Evolutionary conservation across 2,797 vertebrate species (phyloP), one percentile per base, ranked within the genome.

Genomic region (Helicolenus hilgendorfi): DNA sequence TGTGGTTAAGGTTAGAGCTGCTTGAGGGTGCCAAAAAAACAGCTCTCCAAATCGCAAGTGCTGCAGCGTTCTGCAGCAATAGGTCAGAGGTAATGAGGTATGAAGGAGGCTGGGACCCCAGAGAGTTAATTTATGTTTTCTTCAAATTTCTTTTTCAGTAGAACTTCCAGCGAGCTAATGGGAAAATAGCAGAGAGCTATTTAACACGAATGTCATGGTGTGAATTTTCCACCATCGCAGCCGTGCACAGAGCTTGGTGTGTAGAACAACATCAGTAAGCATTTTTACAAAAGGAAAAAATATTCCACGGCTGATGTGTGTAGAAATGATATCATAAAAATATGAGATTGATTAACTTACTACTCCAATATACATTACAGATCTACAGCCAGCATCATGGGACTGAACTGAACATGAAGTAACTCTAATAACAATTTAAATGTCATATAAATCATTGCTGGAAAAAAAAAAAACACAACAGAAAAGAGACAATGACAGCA

Each of bases 31-130:
- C 14, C 18, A 56, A 38, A 67, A 67, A 71, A 60, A 29, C 1
- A 36, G 18, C 38, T 67, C 53, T 78, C 18, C 20, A 45, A 49
- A 67, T 79, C 22, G 36, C 3, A 80, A 55, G 38, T 79, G 73
- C 74, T 22, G 45, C 29, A 65, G n/a, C 53, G 13, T n/a, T 64
- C 59, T 81, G 80, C 59, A 68, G 83, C 1, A 0, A 63, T 38
- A 74, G 55, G 49, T 76, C 77, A 79, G 13, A 69, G 71, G 56
- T 72, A 58, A 88, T 58, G 72, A 75, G 55, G 70, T 72, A 65
- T 85, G 65, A 88, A 79, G 56, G 36, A 65, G 38, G 60, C 69
- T n/a, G 64, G 33, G 71, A 71, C 69, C 41, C 63, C 33, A 76
- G 71, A 49, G 55, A 81, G 78, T 2, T n/a, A 80, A 83, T 77